Evolutionary conservation across 1,140 invertebrate genomes (phyloP).

Genomic region (Microvelia longipes): DNA sequence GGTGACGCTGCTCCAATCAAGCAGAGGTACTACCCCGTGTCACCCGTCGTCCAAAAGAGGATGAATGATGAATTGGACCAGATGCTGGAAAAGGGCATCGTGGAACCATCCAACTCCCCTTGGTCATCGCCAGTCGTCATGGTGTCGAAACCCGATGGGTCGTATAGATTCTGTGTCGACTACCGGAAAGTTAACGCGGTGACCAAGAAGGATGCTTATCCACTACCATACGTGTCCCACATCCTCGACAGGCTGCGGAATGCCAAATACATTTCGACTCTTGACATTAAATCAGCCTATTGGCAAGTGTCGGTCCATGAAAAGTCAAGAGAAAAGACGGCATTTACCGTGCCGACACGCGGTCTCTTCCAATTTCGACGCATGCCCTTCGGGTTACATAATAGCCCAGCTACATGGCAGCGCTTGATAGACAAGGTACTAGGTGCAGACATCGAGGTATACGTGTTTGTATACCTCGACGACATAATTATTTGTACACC

Average conservation of each 20-base stretch:
- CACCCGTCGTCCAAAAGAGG: slow-evolving; percentile 6
- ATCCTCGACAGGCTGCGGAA: not conserved
- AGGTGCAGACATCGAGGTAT: slow-evolving; percentile 22
- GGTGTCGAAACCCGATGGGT: slow-evolving; percentile 35
- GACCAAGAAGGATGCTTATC: slow-evolving; percentile 25
- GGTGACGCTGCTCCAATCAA: slow-evolving; percentile 7
- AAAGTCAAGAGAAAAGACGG: slow-evolving; percentile 11
- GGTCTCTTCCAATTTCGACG: slow-evolving; percentile 27
- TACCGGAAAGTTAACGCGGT: slow-evolving; percentile 30
- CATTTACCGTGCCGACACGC: slow-evolving; percentile 17
- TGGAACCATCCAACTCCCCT: slow-evolving; percentile 29
- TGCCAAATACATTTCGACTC: slow-evolving; percentile 19
- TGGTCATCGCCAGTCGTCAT: slow-evolving; percentile 35
- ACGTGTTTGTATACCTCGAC: slow-evolving; percentile 29
- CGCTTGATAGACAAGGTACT: slow-evolving; percentile 26
- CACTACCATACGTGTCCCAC: slow-evolving; percentile 2
- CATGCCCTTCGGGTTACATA: slow-evolving; percentile 32
- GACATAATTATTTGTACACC: slow-evolving; percentile 29
- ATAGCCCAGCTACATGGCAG: slow-evolving; percentile 24
- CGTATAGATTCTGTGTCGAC: slow-evolving; percentile 33
- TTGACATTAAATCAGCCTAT: slow-evolving; percentile 26
- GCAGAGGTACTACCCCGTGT: slow-evolving; percentile 14
- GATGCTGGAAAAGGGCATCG: slow-evolving; percentile 26
- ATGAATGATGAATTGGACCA: slow-evolving; percentile 17
- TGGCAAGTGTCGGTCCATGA: slow-evolving; percentile 17